Conservation (phyloP, 2,888 invertebrate species). For the Drosophila siamana region DNA sequence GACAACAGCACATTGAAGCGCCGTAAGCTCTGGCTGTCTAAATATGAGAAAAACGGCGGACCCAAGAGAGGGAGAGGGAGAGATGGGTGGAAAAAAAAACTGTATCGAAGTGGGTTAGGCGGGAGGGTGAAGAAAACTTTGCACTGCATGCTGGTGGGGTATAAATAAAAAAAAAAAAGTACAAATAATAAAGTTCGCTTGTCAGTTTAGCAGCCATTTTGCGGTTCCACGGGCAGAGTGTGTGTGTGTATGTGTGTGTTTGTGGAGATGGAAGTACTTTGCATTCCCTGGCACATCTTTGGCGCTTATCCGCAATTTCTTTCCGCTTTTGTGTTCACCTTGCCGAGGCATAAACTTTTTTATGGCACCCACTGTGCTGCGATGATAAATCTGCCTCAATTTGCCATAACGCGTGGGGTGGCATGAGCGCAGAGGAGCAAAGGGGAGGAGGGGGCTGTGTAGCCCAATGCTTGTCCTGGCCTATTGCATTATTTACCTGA, state of each 20-base stretch:
- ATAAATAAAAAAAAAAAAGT: conserved; percentile 39
- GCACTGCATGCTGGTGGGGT: neutral
- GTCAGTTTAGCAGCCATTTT: conserved; percentile 85
- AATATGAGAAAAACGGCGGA: conserved; percentile 5
- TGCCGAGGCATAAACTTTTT: conserved; percentile 81
- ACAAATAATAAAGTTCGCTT: conserved; percentile 84
- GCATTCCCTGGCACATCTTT: conserved; percentile 67
- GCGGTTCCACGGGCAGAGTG: conserved; percentile 74
- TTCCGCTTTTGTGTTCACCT: conserved; percentile 70
- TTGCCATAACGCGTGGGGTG: conserved; percentile 67
- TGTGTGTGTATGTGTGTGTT: conserved; percentile 10
- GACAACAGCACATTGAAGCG: conserved; percentile 68
- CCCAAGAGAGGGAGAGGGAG: neutral
- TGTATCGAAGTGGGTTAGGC: conserved; percentile 3
- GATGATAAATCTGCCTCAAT: conserved; percentile 84
- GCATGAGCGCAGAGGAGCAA: neutral
- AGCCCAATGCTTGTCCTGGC: conserved; percentile 41
- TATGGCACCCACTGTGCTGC: conserved; percentile 77
- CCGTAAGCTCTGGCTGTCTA: conserved; percentile 63
- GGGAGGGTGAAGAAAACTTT: conserved; percentile 41
- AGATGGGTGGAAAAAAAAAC: conserved; percentile 9
- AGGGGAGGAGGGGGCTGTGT: neutral
- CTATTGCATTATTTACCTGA: conserved; percentile 77
- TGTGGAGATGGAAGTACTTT: conserved; percentile 32
- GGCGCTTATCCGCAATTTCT: conserved; percentile 80